These are phyloP conservation scores for Dendroctonus ponderosae DNA, from an alignment of 1,140 invertebrate genomes.

Conservation along the genomic window DNA sequence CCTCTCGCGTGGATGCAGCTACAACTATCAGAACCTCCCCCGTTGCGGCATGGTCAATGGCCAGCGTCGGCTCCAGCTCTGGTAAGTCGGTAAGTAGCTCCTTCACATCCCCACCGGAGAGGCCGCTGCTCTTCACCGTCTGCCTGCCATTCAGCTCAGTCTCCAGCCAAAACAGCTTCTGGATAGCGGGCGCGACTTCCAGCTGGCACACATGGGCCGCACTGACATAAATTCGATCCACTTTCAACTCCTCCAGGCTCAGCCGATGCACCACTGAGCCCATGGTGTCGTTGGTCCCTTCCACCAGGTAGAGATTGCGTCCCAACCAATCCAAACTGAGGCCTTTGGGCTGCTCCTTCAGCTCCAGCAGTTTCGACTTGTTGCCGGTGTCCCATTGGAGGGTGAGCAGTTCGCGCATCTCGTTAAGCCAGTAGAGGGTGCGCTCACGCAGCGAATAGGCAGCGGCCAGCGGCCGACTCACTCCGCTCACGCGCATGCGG, in stretches of 20 bases:
- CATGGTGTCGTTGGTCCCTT: constrained; percentile 55
- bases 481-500: constrained; percentile 58
- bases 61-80: constrained; percentile 61
- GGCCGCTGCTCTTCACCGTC: constrained; percentile 2
- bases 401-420: constrained; percentile 72
- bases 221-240: constrained; percentile 50
- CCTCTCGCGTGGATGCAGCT: constrained; percentile 58
- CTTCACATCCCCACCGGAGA: constrained; percentile 57
- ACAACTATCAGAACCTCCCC: constrained; percentile 38
- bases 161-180: constrained; percentile 74
- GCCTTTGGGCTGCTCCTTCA: constrained; percentile 65
- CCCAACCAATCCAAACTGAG: constrained; percentile 84
- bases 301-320: constrained; percentile 77
- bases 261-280: constrained; percentile 48
- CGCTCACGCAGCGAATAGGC: constrained; percentile 66
- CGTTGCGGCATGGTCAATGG: constrained; percentile 63
- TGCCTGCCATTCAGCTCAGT: constrained; percentile 1
- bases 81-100: constrained; percentile 60
- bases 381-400: constrained; percentile 57
- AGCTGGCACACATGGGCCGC: constrained; percentile 61
- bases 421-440: constrained; percentile 80
- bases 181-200: constrained; percentile 70
- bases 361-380: constrained; percentile 62
- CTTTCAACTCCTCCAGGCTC: neutral
- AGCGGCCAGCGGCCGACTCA: constrained; percentile 63